These are phyloP conservation scores for Athene cunicularia DNA, from an alignment of 2,113 vertebrate genomes.

Conservation along the genomic window DNA sequence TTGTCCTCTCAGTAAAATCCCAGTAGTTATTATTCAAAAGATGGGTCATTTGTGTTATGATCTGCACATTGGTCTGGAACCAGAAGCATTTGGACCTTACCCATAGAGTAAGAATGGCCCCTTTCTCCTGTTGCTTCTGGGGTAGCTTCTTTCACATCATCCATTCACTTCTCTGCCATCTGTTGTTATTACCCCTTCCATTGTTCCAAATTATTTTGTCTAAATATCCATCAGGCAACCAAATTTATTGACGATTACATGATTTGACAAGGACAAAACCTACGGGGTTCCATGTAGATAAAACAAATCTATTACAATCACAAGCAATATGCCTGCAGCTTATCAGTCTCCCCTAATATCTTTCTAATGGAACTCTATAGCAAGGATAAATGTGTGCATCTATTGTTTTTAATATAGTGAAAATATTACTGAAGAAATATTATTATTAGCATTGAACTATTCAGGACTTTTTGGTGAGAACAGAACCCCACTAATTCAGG, in stretches of 20 bases:
- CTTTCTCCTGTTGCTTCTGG: not conserved
- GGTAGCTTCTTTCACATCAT: not conserved
- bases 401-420: not conserved
- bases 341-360: not conserved
- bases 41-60: not conserved
- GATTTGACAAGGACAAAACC: not conserved
- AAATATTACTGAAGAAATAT: not conserved
- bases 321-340: not conserved
- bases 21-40: not conserved
- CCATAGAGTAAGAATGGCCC: not conserved
- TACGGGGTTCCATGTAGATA: not conserved
- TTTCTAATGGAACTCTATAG: not conserved
- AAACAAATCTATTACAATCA: not conserved
- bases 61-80: not conserved
- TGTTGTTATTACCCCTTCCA: not conserved
- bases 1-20: slow-evolving; percentile 1
- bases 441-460: not conserved
- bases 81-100: not conserved
- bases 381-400: not conserved
- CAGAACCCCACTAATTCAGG: not conserved
- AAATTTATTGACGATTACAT: not conserved
- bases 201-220: not conserved
- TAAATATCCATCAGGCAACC: not conserved
- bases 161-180: not conserved
- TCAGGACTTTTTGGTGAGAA: not conserved